phyloP scores from a whole-genome alignment of 2,888 invertebrate species.

The Hololepta plana region DNA sequence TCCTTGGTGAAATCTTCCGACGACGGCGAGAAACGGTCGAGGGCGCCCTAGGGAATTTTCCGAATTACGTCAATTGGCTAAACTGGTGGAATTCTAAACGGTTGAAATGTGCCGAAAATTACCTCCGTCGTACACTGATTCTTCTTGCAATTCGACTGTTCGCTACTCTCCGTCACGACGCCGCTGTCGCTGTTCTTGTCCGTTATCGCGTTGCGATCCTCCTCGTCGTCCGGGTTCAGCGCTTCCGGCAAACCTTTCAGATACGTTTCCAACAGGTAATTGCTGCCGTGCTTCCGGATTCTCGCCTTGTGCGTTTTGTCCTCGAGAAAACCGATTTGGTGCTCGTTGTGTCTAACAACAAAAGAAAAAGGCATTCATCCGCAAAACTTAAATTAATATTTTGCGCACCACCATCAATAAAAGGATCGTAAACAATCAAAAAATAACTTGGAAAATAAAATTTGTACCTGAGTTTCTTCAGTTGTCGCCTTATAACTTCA shows the following conservation, averaged over 20 bases:
- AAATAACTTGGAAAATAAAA: neutral
- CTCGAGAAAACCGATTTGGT: constrained; percentile 60
- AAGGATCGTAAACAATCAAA: too few relatives aligned
- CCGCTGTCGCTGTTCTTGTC: constrained; percentile 55
- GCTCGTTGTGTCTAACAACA: constrained; percentile 33
- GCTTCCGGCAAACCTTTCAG: constrained; percentile 36
- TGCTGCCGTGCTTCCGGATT: constrained; percentile 58
- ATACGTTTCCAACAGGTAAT: constrained; percentile 63
- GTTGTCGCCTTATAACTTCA: constrained; percentile 33
- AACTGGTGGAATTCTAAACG: constrained; percentile 1
- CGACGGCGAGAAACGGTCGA: constrained; percentile 24
- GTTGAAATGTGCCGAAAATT: neutral
- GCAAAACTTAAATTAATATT: neutral
- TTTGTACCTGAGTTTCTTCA: constrained; percentile 24
- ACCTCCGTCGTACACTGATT: constrained; percentile 7
- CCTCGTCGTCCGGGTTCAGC: constrained; percentile 21
- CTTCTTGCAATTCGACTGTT: constrained; percentile 22
- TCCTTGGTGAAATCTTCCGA: constrained; percentile 23
- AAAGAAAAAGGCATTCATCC: constrained; percentile 1
- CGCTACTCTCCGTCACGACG: constrained; percentile 46
- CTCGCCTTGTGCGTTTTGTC: constrained; percentile 57
- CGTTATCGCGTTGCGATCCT: constrained; percentile 24
- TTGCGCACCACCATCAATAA: too few relatives aligned
- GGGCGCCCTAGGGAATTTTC: constrained; percentile 15
- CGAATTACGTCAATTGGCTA: neutral